Conservation (phyloP, 2,888 invertebrate genomes). For the Drosophila pseudotalamancana region DNA sequence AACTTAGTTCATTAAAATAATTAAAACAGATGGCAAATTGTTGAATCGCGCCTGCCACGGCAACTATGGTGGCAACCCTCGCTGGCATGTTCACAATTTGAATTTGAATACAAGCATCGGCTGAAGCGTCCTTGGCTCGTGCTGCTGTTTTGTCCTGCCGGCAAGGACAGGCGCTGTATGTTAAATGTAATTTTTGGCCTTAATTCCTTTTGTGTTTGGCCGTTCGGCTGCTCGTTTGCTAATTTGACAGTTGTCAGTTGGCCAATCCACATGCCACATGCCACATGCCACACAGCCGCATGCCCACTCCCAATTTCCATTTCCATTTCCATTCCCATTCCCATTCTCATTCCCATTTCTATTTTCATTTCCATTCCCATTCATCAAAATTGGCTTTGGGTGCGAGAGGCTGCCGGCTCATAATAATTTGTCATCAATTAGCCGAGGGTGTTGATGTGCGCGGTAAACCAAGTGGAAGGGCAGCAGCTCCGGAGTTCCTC, state of each 20-base stretch:
- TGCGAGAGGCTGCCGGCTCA: conserved; percentile 65
- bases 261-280: conserved; percentile 39
- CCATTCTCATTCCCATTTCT: conserved; percentile 19
- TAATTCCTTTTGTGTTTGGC: conserved; percentile 68
- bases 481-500: conserved; percentile 24
- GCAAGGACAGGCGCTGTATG: conserved; percentile 35
- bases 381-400: conserved; percentile 79
- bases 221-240: conserved; percentile 58
- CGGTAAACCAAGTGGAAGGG: conserved; percentile 78
- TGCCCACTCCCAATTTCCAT: background rate
- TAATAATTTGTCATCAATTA: conserved; percentile 81
- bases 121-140: conserved; percentile 64
- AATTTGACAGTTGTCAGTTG: conserved; percentile 80
- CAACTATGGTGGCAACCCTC: conserved; percentile 31
- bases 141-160: conserved; percentile 40
- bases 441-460: conserved; percentile 79
- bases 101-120: conserved; percentile 49
- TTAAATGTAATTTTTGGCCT: conserved; percentile 65
- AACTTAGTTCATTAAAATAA: no score
- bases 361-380: conserved; percentile 49
- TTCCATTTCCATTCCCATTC: conserved; percentile 3
- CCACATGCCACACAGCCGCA: conserved; percentile 1
- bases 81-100: conserved; percentile 43
- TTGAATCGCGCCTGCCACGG: no score
- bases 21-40: no score